phyloP scores from a whole-genome alignment of 2,113 vertebrate genomes.

The Calyptomena viridis region DNA sequence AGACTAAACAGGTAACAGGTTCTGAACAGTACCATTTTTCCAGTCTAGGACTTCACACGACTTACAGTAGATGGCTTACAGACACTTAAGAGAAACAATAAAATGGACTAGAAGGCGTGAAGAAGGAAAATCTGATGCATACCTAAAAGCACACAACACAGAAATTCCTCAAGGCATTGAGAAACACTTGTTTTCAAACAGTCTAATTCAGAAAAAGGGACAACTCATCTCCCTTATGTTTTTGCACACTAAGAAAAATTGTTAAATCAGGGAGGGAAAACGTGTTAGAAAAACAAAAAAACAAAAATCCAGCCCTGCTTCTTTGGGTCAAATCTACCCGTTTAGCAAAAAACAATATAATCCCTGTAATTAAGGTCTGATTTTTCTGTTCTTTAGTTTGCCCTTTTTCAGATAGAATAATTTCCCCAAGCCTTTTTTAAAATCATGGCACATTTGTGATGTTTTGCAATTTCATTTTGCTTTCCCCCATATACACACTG shows the following conservation, averaged over 20 bases:
- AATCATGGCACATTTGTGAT: not conserved
- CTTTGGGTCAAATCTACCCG: not conserved
- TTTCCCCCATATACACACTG: not conserved
- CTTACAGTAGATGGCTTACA: not conserved
- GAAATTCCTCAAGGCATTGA: not conserved
- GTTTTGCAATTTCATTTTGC: not conserved
- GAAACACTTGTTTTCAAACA: not conserved
- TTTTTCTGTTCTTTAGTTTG: constrained; percentile 1
- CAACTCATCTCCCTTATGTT: not conserved
- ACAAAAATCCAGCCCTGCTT: not conserved
- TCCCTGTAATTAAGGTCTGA: not conserved
- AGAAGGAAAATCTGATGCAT: not conserved
- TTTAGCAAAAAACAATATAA: not conserved
- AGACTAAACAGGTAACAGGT: not conserved
- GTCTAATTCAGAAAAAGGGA: not conserved
- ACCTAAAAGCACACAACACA: not conserved
- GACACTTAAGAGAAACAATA: not conserved
- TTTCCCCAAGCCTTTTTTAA: constrained; percentile 3
- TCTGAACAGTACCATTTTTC: not conserved
- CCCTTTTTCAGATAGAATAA: not conserved
- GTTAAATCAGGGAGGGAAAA: not conserved
- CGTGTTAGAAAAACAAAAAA: not conserved
- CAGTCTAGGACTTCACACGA: not conserved
- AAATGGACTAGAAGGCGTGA: not conserved
- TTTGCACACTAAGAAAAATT: not conserved